Conservation (phyloP, 2,113 vertebrate genomes). For the Tenebrosternarchus preto region DNA sequence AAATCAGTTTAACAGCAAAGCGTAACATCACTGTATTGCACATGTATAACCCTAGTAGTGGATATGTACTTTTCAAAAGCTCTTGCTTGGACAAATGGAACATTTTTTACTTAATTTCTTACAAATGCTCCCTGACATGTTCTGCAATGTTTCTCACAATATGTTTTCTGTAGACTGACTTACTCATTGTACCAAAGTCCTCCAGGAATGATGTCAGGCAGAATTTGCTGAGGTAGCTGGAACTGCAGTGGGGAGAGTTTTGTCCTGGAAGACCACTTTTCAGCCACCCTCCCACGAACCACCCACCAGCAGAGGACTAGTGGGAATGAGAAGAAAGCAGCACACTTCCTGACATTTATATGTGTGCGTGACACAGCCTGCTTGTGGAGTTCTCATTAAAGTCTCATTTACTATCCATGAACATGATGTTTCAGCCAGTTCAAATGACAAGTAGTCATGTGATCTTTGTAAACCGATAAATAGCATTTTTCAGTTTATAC, state of each 20-base stretch:
- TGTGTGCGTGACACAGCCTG: slow-evolving; percentile 41
- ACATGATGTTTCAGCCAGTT: slow-evolving; percentile 41
- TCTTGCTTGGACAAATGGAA: not conserved
- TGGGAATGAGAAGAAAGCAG: not conserved
- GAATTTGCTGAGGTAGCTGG: slow-evolving; percentile 30
- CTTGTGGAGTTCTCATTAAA: slow-evolving; percentile 54
- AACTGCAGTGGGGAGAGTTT: slow-evolving; percentile 5
- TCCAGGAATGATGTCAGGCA: slow-evolving; percentile 19
- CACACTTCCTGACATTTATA: slow-evolving; percentile 21
- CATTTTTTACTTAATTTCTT: not conserved
- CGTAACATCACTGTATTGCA: not conserved
- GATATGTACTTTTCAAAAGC: not conserved
- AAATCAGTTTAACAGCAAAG: not conserved
- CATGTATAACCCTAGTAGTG: not conserved
- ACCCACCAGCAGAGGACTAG: slow-evolving; percentile 17
- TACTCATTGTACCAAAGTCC: not conserved
- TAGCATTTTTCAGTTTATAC: not conserved
- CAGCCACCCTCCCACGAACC: slow-evolving; percentile 32
- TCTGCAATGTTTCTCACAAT: not conserved
- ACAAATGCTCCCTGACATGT: not conserved
- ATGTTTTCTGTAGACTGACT: not conserved
- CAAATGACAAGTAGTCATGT: slow-evolving; percentile 46
- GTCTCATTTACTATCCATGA: slow-evolving; percentile 50
- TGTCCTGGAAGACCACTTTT: slow-evolving; percentile 30
- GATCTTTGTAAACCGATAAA: slow-evolving; percentile 11